Evolutionary conservation across 2,797 vertebrate species (phyloP), one percentile per base, ranked within the genome.

Genomic region (Cossypha polioptera): DNA sequence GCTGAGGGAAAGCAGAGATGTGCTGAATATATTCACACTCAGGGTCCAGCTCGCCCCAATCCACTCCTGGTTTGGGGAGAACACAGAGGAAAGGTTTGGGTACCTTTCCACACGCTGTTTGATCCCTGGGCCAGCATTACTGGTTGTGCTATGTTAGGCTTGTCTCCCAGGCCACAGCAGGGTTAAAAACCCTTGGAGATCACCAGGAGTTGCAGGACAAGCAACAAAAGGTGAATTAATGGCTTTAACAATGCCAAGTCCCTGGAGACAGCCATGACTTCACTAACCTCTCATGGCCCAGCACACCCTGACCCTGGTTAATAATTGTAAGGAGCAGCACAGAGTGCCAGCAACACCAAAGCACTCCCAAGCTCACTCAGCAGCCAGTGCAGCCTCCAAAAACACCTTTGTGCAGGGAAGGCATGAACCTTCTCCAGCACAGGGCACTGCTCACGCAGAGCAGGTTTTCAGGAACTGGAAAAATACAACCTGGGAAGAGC

Each of bases 291-390:
- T 43, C 77, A 22, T 0, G 0, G 15, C 26, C 24, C 61, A 74
- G 93, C 79, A 67, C 50, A 43, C 33, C 21, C 0, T 71, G 59
- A 69, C 53, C 65, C 55, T 91, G 67, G 89, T 96, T 95, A 96
- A 96, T 96, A 28, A 95, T 85, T 89, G 29, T 26, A 79, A 58
- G 35, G 66, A 84, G 51, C 31, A 76, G 40, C 48, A 45, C 25
- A 45, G 33, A 67, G 36, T 5, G 31, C 50, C 22, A 42, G 35
- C 63, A 77, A 33, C 50, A 63, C 26, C 5, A 11, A 68, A 82
- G 31, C 38, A 4, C 20, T 50, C 50, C 33, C 28, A 35, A 63
- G 61, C 31, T 78, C 26, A 2, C 43, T 21, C 38, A 58, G 25
- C n/a, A 72, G 47, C 20, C 63, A 67, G 9, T 31, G 28, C 38